Conservation (phyloP, 1,140 invertebrate genomes). For the Brachionus sp. region DNA sequence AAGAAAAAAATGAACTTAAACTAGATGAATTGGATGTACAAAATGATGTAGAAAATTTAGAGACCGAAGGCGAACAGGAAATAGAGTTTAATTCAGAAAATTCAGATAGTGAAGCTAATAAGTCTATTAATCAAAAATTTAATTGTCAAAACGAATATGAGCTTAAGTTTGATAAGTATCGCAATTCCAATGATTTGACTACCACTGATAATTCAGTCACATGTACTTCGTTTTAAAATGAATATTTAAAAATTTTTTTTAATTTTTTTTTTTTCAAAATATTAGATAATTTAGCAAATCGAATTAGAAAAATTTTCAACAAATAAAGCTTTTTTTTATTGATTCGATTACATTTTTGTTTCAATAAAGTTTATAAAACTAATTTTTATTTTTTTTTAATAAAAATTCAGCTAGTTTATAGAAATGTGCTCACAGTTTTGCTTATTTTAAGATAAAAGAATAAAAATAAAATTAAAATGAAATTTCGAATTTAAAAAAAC, state of each 20-base stretch:
- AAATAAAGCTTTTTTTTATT: neutral
- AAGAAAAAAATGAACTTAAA: neutral
- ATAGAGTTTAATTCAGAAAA: constrained; percentile 17
- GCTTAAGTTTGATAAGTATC: constrained; percentile 23
- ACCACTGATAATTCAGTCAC: neutral
- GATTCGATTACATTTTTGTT: neutral
- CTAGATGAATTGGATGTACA: neutral
- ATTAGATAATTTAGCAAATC: neutral
- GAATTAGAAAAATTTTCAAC: neutral
- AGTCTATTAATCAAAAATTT: neutral
- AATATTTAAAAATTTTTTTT: neutral
- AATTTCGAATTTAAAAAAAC: no score
- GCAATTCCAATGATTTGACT: neutral
- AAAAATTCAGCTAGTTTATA: neutral
- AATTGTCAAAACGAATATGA: constrained; percentile 32
- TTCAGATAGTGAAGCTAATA: neutral
- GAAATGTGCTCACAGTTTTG: no score
- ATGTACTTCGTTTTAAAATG: constrained; percentile 23
- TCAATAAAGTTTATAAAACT: constrained; percentile 12
- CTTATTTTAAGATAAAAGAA: no score
- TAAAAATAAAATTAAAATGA: no score
- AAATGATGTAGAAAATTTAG: neutral
- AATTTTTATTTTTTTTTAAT: neutral
- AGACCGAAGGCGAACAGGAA: constrained; percentile 16
- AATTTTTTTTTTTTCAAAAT: no score